Percentiles rank a stretch among this genome's conserved stretches.
Evolutionary conservation across 2,888 invertebrate genomes (phyloP).

Genomic region (Tuberolachnus salignus): DNA sequence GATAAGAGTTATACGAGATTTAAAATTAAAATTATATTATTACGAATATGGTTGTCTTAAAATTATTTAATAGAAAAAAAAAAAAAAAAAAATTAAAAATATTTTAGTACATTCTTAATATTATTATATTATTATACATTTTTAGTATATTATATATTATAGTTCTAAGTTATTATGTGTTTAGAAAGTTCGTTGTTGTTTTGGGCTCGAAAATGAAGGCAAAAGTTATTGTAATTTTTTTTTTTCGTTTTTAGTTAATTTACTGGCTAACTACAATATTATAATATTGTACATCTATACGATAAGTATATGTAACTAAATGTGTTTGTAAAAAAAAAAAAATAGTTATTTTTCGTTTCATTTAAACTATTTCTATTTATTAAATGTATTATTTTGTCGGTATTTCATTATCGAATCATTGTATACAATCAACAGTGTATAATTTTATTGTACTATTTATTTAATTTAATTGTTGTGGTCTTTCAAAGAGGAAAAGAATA

Average conservation of each 20-base stretch:
- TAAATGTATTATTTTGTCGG: conserved; percentile 51
- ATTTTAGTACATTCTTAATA: conserved; percentile 56
- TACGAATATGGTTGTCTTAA: conserved; percentile 47
- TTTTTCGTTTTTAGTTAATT: conserved; percentile 44
- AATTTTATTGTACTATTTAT: conserved; percentile 54
- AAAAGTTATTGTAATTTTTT: conserved; percentile 48
- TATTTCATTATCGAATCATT: conserved; percentile 47
- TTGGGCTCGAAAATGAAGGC: conserved; percentile 42
- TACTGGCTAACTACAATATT: conserved; percentile 36
- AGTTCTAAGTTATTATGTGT: conserved; percentile 54
- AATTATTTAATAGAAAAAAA: conserved; percentile 56
- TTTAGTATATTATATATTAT: conserved; percentile 26
- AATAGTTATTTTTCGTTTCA: conserved; percentile 49
- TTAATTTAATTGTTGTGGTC: conserved; percentile 55
- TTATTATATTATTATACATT: conserved; percentile 37
- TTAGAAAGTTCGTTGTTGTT: conserved; percentile 55
- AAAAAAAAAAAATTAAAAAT: conserved; percentile 43
- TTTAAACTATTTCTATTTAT: conserved; percentile 51
- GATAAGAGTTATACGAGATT: conserved; percentile 55
- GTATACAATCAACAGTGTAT: conserved; percentile 55
- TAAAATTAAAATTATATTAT: conserved; percentile 55
- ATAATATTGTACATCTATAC: conserved; percentile 36
- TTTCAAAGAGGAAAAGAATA: conserved; percentile 54
- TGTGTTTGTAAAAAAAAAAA: conserved; percentile 45
- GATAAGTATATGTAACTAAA: conserved; percentile 45